Evolutionary conservation across 2,888 invertebrate species (phyloP).

Genomic region (Philonicus albiceps): DNA sequence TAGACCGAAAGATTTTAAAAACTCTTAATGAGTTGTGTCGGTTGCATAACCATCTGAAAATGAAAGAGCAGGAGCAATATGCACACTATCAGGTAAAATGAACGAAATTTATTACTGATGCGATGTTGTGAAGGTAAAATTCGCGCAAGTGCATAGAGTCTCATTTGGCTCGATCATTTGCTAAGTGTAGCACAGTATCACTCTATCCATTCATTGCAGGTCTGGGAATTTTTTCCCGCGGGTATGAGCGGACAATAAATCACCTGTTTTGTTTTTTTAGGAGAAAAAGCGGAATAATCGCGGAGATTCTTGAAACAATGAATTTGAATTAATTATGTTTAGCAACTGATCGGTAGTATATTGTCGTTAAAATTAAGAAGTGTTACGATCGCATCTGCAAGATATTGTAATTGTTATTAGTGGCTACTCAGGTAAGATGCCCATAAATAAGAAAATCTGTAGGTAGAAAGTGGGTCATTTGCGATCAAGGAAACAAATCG

Average conservation of each 20-base stretch:
- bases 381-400: background rate
- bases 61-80: background rate
- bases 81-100: background rate
- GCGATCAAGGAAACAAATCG: background rate
- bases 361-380: background rate
- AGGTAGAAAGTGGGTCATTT: background rate
- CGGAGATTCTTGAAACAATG: background rate
- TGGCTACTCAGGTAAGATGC: background rate
- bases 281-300: background rate
- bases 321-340: background rate
- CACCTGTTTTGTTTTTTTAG: background rate
- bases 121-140: background rate
- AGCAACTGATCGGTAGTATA: background rate
- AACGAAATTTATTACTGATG: background rate
- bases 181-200: background rate
- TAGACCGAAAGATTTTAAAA: background rate
- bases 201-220: background rate
- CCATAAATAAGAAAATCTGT: background rate
- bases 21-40: slow-evolving; percentile 5
- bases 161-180: background rate
- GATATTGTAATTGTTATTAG: background rate
- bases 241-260: background rate
- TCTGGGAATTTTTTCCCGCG: background rate
- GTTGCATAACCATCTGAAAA: background rate
- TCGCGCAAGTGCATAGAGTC: background rate